Evolutionary conservation across 2,797 vertebrate genomes (phyloP).

Genomic region (Falco peregrinus): DNA sequence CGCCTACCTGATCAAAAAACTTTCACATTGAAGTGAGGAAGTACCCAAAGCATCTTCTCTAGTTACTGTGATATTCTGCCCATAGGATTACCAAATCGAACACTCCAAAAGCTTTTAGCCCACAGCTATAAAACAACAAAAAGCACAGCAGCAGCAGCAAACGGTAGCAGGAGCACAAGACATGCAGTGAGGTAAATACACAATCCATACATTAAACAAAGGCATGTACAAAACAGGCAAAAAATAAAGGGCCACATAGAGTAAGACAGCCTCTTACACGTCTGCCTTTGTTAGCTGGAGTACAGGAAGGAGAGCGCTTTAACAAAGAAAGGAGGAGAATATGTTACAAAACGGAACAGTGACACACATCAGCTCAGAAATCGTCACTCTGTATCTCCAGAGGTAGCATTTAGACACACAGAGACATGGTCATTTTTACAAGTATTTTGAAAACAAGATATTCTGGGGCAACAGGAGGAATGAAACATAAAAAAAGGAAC

Average conservation of each 20-base stretch:
- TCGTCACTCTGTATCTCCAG: background rate
- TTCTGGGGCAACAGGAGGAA: background rate
- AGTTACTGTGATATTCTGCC: background rate
- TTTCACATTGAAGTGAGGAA: background rate
- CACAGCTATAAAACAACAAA: conserved; percentile 55
- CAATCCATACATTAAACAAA: conserved; percentile 66
- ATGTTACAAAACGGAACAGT: conserved; percentile 75
- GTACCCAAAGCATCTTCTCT: background rate
- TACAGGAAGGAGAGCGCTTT: conserved; percentile 94
- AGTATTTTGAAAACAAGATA: background rate
- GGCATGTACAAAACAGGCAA: conserved; percentile 76
- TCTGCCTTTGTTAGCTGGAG: conserved; percentile 97
- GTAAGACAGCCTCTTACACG: conserved; percentile 90
- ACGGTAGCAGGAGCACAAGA: conserved; percentile 63
- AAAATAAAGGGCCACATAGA: conserved; percentile 70
- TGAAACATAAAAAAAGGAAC: background rate
- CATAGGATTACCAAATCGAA: conserved; percentile 1
- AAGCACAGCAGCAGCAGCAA: conserved; percentile 57
- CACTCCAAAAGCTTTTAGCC: conserved; percentile 66
- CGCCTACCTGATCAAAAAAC: background rate
- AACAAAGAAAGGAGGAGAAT: conserved; percentile 83
- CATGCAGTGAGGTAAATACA: conserved; percentile 68
- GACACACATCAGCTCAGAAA: conserved; percentile 14
- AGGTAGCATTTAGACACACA: conserved; percentile 29
- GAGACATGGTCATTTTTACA: background rate